Percentiles rank a stretch among this genome's conserved stretches.
Evolutionary conservation across 1,140 invertebrate species (phyloP).

Genomic region (Ips nitidus): DNA sequence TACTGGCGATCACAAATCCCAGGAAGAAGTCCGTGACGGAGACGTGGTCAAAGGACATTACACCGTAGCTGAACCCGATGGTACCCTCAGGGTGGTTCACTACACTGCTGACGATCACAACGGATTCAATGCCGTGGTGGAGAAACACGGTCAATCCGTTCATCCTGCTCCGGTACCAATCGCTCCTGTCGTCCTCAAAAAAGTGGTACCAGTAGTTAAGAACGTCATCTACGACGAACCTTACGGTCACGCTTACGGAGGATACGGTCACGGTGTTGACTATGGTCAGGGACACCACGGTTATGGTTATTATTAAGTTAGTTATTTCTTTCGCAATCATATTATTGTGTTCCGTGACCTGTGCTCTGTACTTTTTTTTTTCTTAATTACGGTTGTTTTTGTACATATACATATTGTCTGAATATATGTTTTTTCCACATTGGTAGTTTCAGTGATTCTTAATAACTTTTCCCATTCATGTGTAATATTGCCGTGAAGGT

Average conservation of each 20-base stretch:
- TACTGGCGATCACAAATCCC: constrained; percentile 49
- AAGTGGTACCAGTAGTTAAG: neutral
- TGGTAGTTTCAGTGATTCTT: too few relatives aligned
- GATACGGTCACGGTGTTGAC: too few relatives aligned
- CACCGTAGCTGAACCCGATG: constrained; percentile 56
- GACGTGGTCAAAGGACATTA: constrained; percentile 39
- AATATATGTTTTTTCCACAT: too few relatives aligned
- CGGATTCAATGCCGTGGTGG: constrained; percentile 42
- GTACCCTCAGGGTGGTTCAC: constrained; percentile 57
- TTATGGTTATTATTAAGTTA: neutral
- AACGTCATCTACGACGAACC: neutral
- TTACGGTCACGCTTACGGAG: neutral
- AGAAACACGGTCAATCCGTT: constrained; percentile 10
- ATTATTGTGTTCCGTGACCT: neutral
- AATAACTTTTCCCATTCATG: too few relatives aligned
- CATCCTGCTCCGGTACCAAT: neutral
- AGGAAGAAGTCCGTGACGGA: constrained; percentile 41
- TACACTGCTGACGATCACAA: constrained; percentile 58
- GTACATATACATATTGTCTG: too few relatives aligned
- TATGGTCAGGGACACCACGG: too few relatives aligned
- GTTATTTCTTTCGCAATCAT: neutral
- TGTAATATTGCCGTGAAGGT: too few relatives aligned
- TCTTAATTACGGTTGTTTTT: too few relatives aligned
- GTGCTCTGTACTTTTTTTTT: too few relatives aligned
- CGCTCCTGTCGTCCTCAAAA: constrained; percentile 13